A percentile compares a stretch with the other conserved stretches of the same genome.
These are phyloP conservation scores for Tympanuchus pallidicinctus DNA, from an alignment of 2,113 vertebrate species.

Conservation along the genomic window DNA sequence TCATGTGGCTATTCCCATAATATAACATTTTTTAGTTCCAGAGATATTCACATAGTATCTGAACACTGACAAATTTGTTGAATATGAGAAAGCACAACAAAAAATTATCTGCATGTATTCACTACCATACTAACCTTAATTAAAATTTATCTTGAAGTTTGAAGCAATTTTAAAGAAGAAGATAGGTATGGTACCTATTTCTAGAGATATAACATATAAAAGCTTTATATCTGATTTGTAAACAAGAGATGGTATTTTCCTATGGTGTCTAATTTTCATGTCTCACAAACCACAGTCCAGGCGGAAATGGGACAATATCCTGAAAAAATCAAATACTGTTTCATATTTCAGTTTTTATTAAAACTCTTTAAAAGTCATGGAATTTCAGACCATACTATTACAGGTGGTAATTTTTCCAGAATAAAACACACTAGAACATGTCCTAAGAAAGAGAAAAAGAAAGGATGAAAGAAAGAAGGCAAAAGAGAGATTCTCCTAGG, in stretches of 20 bases:
- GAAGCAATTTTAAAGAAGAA: neutral
- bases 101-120: neutral
- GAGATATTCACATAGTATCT: neutral
- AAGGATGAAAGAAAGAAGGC: no score
- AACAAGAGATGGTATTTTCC: neutral
- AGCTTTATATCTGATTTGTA: neutral
- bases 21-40: neutral
- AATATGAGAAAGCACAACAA: constrained; percentile 9
- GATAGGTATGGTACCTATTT: neutral
- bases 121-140: neutral
- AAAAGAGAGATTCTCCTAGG: neutral
- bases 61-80: neutral
- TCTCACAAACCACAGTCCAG: neutral
- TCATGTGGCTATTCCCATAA: neutral
- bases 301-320: neutral
- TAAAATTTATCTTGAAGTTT: neutral
- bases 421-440: neutral
- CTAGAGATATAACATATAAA: neutral
- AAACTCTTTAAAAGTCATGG: neutral
- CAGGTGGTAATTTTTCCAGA: neutral
- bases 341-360: neutral
- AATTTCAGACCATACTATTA: neutral
- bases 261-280: neutral
- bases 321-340: neutral
- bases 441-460: neutral